phyloP scores from a whole-genome alignment of 2,113 vertebrate species.

The Hystrix brachyura region DNA sequence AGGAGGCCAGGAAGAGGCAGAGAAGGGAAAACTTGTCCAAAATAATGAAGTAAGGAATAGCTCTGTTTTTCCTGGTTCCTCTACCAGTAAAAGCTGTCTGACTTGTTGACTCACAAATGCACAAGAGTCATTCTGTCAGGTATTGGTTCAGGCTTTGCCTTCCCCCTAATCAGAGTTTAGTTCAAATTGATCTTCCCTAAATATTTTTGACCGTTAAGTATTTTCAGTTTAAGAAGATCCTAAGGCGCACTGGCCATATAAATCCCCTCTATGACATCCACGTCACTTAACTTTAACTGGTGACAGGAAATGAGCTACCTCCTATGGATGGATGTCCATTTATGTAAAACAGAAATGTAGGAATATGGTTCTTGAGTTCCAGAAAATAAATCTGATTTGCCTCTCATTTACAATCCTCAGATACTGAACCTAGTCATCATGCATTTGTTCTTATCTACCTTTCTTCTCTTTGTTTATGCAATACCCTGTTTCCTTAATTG shows the following conservation, averaged over 20 bases:
- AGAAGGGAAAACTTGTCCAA: background rate
- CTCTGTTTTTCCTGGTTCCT: background rate
- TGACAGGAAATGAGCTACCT: background rate
- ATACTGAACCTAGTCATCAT: conserved; percentile 6
- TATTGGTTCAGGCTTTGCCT: background rate
- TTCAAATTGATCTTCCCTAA: background rate
- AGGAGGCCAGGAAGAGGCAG: background rate
- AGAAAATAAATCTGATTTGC: conserved; percentile 12
- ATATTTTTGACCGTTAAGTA: background rate
- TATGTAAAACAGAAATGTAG: background rate
- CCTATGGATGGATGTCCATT: background rate
- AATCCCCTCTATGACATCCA: background rate
- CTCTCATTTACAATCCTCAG: background rate
- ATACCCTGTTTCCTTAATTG: background rate
- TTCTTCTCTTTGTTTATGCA: background rate
- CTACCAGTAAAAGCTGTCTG: background rate
- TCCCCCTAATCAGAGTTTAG: background rate
- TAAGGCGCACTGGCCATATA: background rate
- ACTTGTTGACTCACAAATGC: background rate
- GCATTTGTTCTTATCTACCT: background rate
- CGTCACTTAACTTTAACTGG: background rate
- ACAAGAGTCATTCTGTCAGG: no score
- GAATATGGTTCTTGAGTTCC: background rate
- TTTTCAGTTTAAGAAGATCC: conserved; percentile 17
- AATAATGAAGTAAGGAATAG: background rate